These are phyloP conservation scores for Drosophila birchii DNA, from an alignment of 2,888 invertebrate species.

Conservation along the genomic window DNA sequence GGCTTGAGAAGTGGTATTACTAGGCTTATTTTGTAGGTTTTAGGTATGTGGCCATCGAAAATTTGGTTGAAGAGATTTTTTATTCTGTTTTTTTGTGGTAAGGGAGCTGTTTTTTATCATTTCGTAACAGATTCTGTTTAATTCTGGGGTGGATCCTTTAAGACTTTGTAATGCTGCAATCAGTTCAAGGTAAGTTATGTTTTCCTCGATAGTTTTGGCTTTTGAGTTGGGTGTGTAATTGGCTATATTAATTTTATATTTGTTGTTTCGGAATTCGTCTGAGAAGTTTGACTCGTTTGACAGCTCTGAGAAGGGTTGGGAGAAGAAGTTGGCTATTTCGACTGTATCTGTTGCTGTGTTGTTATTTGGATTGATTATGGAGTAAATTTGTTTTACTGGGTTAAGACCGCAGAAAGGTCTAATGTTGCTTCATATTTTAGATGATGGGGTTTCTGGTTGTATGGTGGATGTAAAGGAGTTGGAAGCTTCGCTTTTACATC, in stretches of 20 bases:
- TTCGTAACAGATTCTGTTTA: slow-evolving; percentile 10
- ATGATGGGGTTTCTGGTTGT: neutral
- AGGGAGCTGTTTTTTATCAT: neutral
- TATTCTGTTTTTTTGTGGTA: slow-evolving; percentile 5
- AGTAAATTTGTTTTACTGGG: slow-evolving; percentile 6
- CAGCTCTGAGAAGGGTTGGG: slow-evolving; percentile 5
- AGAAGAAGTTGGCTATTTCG: slow-evolving; percentile 4
- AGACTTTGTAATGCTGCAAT: neutral
- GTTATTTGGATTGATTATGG: slow-evolving; percentile 5
- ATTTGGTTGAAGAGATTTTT: slow-evolving; percentile 16
- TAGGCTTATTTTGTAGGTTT: slow-evolving; percentile 11
- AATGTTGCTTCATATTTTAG: neutral
- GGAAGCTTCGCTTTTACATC: neutral
- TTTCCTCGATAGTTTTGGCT: slow-evolving; percentile 6
- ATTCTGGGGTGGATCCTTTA: slow-evolving; percentile 6
- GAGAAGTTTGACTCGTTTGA: slow-evolving; percentile 9
- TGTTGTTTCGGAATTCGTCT: slow-evolving; percentile 3
- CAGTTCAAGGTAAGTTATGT: neutral
- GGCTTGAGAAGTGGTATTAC: slow-evolving; percentile 10
- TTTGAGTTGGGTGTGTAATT: slow-evolving; percentile 10
- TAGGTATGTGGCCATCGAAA: slow-evolving; percentile 14
- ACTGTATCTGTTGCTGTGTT: slow-evolving; percentile 9
- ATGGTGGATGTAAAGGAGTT: slow-evolving; percentile 10
- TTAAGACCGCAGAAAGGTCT: slow-evolving; percentile 10
- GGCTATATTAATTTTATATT: slow-evolving; percentile 6